A percentile compares a stretch with the other conserved stretches of the same genome.
These are phyloP conservation scores for Hypomecis atomaria DNA, from an alignment of 2,888 invertebrate species.

Conservation along the genomic window DNA sequence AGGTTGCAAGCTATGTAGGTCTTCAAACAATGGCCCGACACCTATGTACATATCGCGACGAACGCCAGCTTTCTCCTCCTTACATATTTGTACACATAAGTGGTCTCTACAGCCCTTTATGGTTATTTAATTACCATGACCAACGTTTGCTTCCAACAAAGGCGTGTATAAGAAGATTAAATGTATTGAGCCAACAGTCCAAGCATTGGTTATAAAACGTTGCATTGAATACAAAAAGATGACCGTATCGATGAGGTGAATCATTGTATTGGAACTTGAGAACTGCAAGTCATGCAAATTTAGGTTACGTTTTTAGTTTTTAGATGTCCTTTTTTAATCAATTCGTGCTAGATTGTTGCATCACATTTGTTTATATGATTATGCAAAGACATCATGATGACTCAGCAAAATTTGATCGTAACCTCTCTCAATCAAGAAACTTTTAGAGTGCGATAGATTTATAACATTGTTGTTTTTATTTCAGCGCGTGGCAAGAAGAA, in stretches of 20 bases:
- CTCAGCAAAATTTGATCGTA: slow-evolving; percentile 7
- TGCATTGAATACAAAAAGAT: slow-evolving; percentile 2
- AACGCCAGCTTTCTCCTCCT: slow-evolving; percentile 57
- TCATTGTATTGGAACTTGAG: slow-evolving; percentile 5
- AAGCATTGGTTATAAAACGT: slow-evolving; percentile 1
- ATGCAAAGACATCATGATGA: neutral
- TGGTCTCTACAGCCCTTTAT: slow-evolving; percentile 44
- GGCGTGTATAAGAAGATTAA: slow-evolving; percentile 28
- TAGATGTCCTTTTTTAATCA: neutral
- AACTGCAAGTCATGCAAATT: slow-evolving; percentile 5
- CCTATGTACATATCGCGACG: slow-evolving; percentile 48
- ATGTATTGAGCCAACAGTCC: slow-evolving; percentile 22
- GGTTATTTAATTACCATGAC: slow-evolving; percentile 40
- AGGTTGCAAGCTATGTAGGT: slow-evolving; percentile 28
- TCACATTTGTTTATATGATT: neutral
- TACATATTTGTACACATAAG: slow-evolving; percentile 42
- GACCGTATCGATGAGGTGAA: neutral
- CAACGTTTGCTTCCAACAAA: slow-evolving; percentile 31
- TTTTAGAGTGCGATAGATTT: neutral
- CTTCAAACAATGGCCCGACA: slow-evolving; percentile 51
- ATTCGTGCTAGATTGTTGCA: slow-evolving; percentile 21
- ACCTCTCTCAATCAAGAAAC: neutral
- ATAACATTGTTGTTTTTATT: slow-evolving; percentile 40
- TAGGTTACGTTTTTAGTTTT: neutral
- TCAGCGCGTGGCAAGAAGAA: slow-evolving; percentile 91